Percentiles rank a stretch among this genome's conserved stretches.
These are phyloP conservation scores for Lamellibrachia satsuma DNA, from an alignment of 2,888 invertebrate genomes.

Conservation along the genomic window DNA sequence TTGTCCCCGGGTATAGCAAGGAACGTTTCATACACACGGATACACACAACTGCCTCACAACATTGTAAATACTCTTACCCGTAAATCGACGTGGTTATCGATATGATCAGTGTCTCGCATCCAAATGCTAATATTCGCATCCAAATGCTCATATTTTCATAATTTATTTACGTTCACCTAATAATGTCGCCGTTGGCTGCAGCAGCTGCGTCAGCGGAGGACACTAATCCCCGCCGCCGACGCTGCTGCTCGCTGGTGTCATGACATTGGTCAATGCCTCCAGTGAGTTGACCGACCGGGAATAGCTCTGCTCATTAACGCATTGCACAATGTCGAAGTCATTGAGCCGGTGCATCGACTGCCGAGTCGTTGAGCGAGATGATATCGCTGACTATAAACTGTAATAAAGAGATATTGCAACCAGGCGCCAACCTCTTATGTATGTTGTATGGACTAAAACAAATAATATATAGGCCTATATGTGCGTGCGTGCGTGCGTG, in stretches of 20 bases:
- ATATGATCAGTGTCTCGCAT: not conserved
- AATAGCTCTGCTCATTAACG: too few species aligned
- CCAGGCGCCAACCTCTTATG: too few species aligned
- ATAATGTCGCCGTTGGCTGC: not conserved
- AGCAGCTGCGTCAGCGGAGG: not conserved
- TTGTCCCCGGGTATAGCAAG: not conserved
- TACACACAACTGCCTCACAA: not conserved
- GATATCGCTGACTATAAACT: too few species aligned
- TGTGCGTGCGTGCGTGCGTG: not conserved
- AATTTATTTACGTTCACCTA: not conserved
- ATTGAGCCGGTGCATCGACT: too few species aligned
- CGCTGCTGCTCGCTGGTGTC: not conserved
- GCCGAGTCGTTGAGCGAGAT: too few species aligned
- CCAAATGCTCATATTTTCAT: not conserved
- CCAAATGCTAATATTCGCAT: not conserved
- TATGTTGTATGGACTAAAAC: not conserved
- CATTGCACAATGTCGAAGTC: too few species aligned
- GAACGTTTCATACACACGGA: not conserved
- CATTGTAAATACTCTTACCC: not conserved
- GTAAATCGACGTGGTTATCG: not conserved
- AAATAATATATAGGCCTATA: not conserved
- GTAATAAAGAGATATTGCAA: too few species aligned
- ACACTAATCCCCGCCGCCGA: not conserved
- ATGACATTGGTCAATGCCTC: not conserved
- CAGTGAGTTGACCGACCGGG: not conserved